Evolutionary conservation across 2,797 vertebrate genomes (phyloP).

Genomic region (Clarias fuscus): DNA sequence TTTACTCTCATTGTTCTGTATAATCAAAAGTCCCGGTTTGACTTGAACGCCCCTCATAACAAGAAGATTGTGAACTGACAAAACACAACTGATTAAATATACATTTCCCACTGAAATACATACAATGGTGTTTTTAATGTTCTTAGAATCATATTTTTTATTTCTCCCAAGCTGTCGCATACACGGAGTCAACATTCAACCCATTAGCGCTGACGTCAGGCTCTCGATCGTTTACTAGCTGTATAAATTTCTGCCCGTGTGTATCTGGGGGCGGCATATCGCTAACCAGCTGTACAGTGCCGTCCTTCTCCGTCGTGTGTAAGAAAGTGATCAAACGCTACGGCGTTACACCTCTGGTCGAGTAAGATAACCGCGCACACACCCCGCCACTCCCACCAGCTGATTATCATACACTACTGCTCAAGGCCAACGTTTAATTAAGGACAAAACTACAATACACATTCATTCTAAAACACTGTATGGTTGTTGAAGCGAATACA

Average conservation of each 20-base stretch:
- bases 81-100: not conserved
- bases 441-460: not conserved
- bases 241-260: not conserved
- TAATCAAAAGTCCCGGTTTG: too few relatives aligned
- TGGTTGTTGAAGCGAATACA: not conserved
- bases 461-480: not conserved
- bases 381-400: not conserved
- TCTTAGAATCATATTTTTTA: not conserved
- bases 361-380: constrained; percentile 40
- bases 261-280: not conserved
- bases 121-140: not conserved
- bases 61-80: not conserved
- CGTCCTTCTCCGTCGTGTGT: not conserved
- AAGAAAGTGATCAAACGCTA: not conserved
- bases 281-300: not conserved
- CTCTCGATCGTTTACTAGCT: not conserved
- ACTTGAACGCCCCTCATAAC: too few relatives aligned
- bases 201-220: not conserved
- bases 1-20: too few relatives aligned
- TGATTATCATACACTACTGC: not conserved
- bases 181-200: not conserved
- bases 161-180: not conserved
- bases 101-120: not conserved
- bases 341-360: constrained; percentile 23
- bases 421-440: not conserved